Conservation (phyloP, 2,113 vertebrate genomes). For the Phrynosoma platyrhinos region DNA sequence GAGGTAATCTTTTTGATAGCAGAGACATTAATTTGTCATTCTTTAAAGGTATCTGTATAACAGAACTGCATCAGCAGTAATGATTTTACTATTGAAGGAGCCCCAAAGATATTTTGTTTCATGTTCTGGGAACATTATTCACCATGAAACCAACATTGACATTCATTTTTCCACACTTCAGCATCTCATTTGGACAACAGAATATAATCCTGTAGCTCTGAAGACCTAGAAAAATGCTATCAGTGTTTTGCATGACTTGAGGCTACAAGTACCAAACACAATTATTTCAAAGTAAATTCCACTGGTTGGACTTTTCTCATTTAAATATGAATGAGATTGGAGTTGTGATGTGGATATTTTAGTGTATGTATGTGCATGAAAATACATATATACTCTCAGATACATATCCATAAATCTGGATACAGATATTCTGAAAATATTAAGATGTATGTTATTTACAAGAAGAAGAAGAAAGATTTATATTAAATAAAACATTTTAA, state of each 20-base stretch:
- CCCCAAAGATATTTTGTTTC: conserved; percentile 22
- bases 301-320: neutral
- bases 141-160: neutral
- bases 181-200: conserved; percentile 19
- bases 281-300: neutral
- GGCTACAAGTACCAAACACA: neutral
- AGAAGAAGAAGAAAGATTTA: neutral
- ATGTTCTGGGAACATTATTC: conserved; percentile 27
- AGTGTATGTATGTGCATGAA: neutral
- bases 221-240: neutral
- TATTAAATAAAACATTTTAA: neutral
- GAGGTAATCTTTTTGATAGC: conserved; percentile 28
- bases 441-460: too few relatives aligned
- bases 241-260: conserved; percentile 23
- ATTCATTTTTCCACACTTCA: neutral
- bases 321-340: neutral
- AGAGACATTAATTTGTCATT: neutral
- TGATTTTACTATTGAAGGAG: neutral
- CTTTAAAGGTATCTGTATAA: conserved; percentile 19
- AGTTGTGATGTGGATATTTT: neutral
- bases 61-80: conserved; percentile 21
- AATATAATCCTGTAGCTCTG: conserved; percentile 14
- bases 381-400: neutral
- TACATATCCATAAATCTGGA: neutral
- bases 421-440: neutral